A percentile compares a stretch with the other conserved stretches of the same genome.
Conservation (phyloP, 2,113 vertebrate species). For the Scytalopus superciliaris region DNA sequence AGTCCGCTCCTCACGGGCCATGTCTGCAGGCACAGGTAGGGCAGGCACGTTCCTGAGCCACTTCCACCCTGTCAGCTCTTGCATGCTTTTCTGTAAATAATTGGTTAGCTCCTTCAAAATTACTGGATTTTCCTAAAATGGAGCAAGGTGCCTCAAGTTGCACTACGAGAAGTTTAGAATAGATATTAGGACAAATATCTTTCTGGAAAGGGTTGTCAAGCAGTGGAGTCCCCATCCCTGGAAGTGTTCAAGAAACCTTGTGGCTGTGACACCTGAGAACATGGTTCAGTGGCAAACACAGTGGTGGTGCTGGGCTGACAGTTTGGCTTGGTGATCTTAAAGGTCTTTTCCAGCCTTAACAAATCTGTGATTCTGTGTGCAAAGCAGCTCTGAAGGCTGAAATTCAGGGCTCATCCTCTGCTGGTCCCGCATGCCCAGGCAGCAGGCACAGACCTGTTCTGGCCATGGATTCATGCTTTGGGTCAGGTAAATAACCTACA, state of each 20-base stretch:
- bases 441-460: neutral
- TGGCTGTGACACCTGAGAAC: neutral
- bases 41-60: neutral
- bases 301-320: neutral
- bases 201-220: neutral
- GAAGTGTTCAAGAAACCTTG: neutral
- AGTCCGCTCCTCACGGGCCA: fast-evolving
- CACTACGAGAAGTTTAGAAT: neutral
- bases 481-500: neutral
- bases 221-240: neutral
- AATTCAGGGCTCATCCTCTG: neutral
- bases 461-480: neutral
- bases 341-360: neutral
- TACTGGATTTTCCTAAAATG: too few relatives aligned
- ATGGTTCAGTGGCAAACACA: neutral
- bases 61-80: neutral
- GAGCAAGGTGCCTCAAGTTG: too few relatives aligned
- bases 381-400: neutral
- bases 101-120: too few relatives aligned
- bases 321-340: neutral
- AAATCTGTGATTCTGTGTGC: neutral
- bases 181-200: neutral
- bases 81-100: fast-evolving
- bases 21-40: neutral
- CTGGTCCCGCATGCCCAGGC: fast-evolving